Evolutionary conservation across 2,888 invertebrate species (phyloP).

Genomic region (Carcina quercana): DNA sequence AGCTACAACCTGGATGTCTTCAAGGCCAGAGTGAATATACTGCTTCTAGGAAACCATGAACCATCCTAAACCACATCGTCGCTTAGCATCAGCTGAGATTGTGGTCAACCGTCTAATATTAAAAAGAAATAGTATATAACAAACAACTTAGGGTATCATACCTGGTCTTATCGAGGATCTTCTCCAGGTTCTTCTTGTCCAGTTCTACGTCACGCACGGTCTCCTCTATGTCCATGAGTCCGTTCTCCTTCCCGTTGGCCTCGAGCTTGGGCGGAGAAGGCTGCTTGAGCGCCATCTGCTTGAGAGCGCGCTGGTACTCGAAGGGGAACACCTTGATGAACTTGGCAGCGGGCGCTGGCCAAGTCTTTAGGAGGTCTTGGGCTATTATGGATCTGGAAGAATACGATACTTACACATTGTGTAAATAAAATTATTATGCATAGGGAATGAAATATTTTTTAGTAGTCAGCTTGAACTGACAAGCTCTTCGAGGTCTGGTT

Average conservation of each 20-base stretch:
- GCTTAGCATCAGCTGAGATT: too few species aligned
- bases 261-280: constrained; percentile 30
- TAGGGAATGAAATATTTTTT: too few species aligned
- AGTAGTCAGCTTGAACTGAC: too few species aligned
- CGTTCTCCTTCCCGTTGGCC: constrained; percentile 49
- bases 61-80: too few species aligned
- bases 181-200: constrained; percentile 87
- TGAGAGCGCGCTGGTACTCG: constrained; percentile 94
- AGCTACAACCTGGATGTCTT: too few species aligned
- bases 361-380: constrained; percentile 82
- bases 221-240: constrained; percentile 90
- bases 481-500: too few species aligned
- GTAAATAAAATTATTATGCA: too few species aligned
- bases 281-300: constrained; percentile 70
- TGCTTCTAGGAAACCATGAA: too few species aligned
- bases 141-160: too few species aligned
- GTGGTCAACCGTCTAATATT: too few species aligned
- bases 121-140: not conserved
- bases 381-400: constrained; percentile 82
- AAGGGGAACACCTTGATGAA: constrained; percentile 98
- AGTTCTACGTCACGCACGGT: constrained; percentile 83
- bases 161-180: constrained; percentile 87
- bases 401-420: too few species aligned
- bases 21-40: too few species aligned
- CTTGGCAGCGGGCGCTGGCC: constrained; percentile 83